These are phyloP conservation scores for Phaonia tiefii DNA, from an alignment of 2,888 invertebrate species.

Conservation along the genomic window DNA sequence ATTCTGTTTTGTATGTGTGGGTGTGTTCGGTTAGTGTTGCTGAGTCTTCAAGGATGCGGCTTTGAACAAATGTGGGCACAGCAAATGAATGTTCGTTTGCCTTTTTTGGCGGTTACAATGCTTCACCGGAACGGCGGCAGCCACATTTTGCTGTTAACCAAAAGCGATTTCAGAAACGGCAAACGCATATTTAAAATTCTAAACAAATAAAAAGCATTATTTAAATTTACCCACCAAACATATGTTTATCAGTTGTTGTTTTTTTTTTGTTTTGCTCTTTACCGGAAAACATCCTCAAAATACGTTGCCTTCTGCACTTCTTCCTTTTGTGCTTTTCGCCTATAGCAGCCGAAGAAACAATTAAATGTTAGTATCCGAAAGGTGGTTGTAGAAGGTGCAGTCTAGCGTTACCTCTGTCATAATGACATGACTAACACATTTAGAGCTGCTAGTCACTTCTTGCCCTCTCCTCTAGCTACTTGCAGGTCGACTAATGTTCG, in stretches of 20 bases:
- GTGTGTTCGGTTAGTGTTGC: neutral
- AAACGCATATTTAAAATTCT: constrained; percentile 37
- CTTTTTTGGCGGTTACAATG: constrained; percentile 35
- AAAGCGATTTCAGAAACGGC: neutral
- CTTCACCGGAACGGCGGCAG: neutral
- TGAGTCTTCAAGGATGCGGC: neutral
- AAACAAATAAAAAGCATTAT: constrained; percentile 41
- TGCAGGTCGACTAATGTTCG: neutral
- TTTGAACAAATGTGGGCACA: neutral
- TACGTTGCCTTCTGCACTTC: neutral
- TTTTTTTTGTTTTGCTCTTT: neutral
- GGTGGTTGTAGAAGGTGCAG: constrained; percentile 34
- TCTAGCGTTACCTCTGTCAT: constrained; percentile 58
- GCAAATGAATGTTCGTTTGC: neutral
- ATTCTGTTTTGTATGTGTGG: constrained; percentile 3
- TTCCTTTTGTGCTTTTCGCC: neutral
- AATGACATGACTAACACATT: constrained; percentile 31
- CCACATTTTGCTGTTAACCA: too few relatives aligned
- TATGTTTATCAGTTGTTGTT: constrained; percentile 39
- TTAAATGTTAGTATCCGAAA: constrained; percentile 34
- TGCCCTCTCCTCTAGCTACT: neutral
- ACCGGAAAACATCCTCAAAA: neutral
- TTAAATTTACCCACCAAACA: constrained; percentile 52
- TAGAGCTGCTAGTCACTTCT: neutral
- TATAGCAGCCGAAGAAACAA: constrained; percentile 38